Evolutionary conservation across 2,797 vertebrate genomes (phyloP).

Genomic region (Macropodus opercularis): DNA sequence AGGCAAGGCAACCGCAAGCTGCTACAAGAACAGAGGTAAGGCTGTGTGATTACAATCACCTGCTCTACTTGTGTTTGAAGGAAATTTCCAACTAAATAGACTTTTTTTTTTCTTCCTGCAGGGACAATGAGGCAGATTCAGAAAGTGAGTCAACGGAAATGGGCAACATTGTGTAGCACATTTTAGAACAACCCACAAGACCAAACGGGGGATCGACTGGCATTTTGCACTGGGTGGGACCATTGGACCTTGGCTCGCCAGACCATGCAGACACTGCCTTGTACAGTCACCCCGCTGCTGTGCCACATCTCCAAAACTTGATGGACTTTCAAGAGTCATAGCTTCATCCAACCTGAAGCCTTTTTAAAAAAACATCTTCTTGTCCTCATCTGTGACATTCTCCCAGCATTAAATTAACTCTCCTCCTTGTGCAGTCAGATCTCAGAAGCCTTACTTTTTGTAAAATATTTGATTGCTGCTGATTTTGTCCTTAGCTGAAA

Average conservation of each 20-base stretch:
- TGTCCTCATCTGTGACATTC: slow-evolving; percentile 13
- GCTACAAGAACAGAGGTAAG: slow-evolving; percentile 89
- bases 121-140: slow-evolving; percentile 83
- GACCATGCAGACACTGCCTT: slow-evolving; percentile 38
- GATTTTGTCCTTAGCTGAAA: slow-evolving; percentile 16
- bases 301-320: slow-evolving; percentile 16
- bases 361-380: slow-evolving; percentile 12
- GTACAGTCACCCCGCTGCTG: slow-evolving; percentile 51
- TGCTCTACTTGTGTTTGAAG: neutral
- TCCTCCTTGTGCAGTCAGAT: slow-evolving; percentile 26
- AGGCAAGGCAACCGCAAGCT: slow-evolving; percentile 90
- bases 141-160: slow-evolving; percentile 88
- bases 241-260: slow-evolving; percentile 47
- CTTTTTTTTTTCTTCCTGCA: slow-evolving; percentile 49
- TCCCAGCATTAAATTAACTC: slow-evolving; percentile 20
- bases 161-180: slow-evolving; percentile 73
- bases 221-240: slow-evolving; percentile 69
- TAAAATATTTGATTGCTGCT: slow-evolving; percentile 23
- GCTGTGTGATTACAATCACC: neutral
- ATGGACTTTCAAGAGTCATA: slow-evolving; percentile 15
- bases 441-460: slow-evolving; percentile 58
- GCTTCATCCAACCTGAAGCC: slow-evolving; percentile 25
- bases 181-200: slow-evolving; percentile 19
- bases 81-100: neutral
- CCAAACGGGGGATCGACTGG: slow-evolving; percentile 29